Evolutionary conservation across 2,797 vertebrate species (phyloP).

Genomic region (Galagoides demidoff): DNA sequence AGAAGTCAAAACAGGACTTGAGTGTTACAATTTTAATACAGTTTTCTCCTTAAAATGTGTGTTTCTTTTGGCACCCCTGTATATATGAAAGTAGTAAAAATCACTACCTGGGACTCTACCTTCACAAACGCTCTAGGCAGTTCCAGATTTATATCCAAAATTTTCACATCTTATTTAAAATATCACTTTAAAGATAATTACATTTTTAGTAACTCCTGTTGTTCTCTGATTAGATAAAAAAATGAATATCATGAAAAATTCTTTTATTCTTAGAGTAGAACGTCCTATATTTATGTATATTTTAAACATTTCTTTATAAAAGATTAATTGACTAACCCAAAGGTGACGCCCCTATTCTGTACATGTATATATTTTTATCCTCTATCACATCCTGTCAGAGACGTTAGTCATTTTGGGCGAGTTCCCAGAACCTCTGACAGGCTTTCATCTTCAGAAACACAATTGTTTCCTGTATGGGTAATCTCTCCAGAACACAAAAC

Average conservation of each 20-base stretch:
- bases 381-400: conserved; percentile 72
- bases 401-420: conserved; percentile 63
- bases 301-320: conserved; percentile 41
- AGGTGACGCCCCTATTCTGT: conserved; percentile 70
- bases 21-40: too few relatives aligned
- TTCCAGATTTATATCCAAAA: not conserved
- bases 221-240: not conserved
- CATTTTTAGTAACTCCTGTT: conserved; percentile 13
- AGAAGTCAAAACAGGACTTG: too few relatives aligned
- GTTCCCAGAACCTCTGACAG: conserved; percentile 75
- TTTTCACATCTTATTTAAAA: conserved; percentile 21
- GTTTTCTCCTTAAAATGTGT: too few relatives aligned
- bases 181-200: conserved; percentile 30
- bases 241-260: not conserved
- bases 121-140: not conserved
- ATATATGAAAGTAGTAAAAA: not conserved
- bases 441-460: conserved; percentile 80
- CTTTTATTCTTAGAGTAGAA: conserved; percentile 28
- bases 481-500: conserved; percentile 73
- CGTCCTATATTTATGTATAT: not conserved
- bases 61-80: too few relatives aligned
- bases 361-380: not conserved
- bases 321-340: conserved; percentile 40
- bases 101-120: not conserved
- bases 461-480: conserved; percentile 79